These are phyloP conservation scores for Parnassius smintheus DNA, from an alignment of 2,888 invertebrate species.

Conservation along the genomic window DNA sequence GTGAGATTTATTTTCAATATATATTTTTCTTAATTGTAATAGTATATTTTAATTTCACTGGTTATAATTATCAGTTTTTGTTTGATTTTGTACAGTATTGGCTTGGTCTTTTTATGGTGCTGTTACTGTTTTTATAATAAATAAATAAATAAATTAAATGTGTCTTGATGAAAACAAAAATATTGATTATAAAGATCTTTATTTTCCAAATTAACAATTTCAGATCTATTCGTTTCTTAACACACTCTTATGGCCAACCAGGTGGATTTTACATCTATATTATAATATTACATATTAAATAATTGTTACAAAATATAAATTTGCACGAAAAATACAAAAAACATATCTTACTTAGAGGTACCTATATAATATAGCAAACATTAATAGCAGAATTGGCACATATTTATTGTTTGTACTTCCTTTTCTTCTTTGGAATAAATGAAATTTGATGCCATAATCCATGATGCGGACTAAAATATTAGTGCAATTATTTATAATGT, in stretches of 20 bases:
- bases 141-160: too few relatives aligned
- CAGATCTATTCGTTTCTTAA: slow-evolving; percentile 15
- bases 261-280: not conserved
- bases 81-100: too few relatives aligned
- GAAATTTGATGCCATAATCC: too few relatives aligned
- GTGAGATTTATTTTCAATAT: too few relatives aligned
- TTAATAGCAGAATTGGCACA: slow-evolving; percentile 1
- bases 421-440: not conserved
- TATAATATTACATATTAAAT: not conserved
- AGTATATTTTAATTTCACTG: too few relatives aligned
- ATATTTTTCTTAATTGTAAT: too few relatives aligned
- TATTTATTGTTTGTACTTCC: not conserved
- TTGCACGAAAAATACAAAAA: not conserved
- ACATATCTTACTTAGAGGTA: not conserved
- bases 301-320: not conserved
- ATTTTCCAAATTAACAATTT: slow-evolving; percentile 11
- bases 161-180: too few relatives aligned
- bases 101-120: too few relatives aligned
- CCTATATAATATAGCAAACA: not conserved
- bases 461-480: too few relatives aligned
- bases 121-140: too few relatives aligned
- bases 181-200: slow-evolving; percentile 9
- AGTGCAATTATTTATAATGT: too few relatives aligned
- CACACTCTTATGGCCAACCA: not conserved
- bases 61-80: too few relatives aligned